Evolutionary conservation across 2,113 vertebrate genomes (phyloP), one percentile per base, ranked within the genome.

Genomic region (Apodemus sylvaticus): DNA sequence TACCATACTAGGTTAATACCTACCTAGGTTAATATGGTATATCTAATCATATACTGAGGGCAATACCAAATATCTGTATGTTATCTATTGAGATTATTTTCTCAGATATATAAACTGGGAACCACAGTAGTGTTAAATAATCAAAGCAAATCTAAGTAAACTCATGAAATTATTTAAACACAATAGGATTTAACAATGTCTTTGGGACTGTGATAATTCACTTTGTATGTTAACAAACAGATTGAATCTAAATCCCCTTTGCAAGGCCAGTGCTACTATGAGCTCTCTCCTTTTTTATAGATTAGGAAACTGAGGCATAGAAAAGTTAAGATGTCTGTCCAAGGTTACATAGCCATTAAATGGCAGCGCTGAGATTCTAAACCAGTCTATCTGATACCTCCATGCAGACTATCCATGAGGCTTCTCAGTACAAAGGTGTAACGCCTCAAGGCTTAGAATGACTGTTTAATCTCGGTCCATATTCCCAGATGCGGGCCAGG

Each of bases 341-440:
- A 86, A 70, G 64, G 64, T 51, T 70, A 68, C 62, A 86, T 9
- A 36, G 62, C 20, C 31, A 11, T 70, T 81, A 58, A 24, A 13
- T 66, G 31, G 64, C 64, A 86, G 42, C 88, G 60, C 29, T 93
- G 73, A 5, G 36, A 94, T 73, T 87, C 66, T 60, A 96, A 91
- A 4, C 42, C 68, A 64, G 53, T 36, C 26, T 19, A 45, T 51
- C 8, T 42, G 81, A 64, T 45, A 73, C n/a, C 11, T 16, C 20
- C 9, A 22, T 7, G 51, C 73, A 88, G 42, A 71, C n/a, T 19
- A 88, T 60, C 51, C 3, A 17, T 58, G 39, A 45, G 51, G 24
- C 31, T n/a, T 53, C n/a, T 93, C 51, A 19, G 76, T n/a, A 71
- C 7, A 71, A 55, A 88, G 39, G 77, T 71, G n/a, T 66, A 74